phyloP scores from a whole-genome alignment of 2,113 vertebrate species.

The Engystomops pustulosus region DNA sequence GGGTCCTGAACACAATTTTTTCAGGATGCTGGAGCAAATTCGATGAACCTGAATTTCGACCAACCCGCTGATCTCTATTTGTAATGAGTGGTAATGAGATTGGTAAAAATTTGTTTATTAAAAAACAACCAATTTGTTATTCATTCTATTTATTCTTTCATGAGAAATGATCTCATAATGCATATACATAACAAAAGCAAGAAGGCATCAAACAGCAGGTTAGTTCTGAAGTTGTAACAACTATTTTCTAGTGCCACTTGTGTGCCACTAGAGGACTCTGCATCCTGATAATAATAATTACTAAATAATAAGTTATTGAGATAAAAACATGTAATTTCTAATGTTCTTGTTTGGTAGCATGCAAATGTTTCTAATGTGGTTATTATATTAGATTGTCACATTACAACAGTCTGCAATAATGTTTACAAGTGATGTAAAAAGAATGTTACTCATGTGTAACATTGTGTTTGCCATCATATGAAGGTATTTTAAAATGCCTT shows the following conservation, averaged over 20 bases:
- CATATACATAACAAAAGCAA: not conserved
- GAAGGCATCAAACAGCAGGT: not conserved
- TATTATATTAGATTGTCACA: no score
- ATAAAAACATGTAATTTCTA: not conserved
- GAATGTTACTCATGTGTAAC: no score
- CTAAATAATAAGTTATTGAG: not conserved
- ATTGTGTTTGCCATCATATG: no score
- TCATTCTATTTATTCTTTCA: not conserved
- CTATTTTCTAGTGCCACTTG: not conserved
- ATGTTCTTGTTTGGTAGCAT: not conserved
- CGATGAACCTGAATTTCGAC: no score
- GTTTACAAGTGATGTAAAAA: no score
- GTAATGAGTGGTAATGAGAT: no score
- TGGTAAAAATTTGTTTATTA: no score
- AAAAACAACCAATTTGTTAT: no score
- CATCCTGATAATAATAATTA: constrained; percentile 14
- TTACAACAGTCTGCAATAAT: not conserved
- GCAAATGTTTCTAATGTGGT: not conserved
- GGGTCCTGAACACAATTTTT: no score
- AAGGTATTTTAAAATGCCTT: no score
- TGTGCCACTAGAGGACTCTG: constrained; percentile 51
- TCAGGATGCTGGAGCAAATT: no score
- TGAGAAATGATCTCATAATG: not conserved
- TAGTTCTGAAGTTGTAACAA: not conserved
- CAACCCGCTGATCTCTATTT: no score